Conservation (phyloP, 2,797 vertebrate genomes). For the Trachurus trachurus region DNA sequence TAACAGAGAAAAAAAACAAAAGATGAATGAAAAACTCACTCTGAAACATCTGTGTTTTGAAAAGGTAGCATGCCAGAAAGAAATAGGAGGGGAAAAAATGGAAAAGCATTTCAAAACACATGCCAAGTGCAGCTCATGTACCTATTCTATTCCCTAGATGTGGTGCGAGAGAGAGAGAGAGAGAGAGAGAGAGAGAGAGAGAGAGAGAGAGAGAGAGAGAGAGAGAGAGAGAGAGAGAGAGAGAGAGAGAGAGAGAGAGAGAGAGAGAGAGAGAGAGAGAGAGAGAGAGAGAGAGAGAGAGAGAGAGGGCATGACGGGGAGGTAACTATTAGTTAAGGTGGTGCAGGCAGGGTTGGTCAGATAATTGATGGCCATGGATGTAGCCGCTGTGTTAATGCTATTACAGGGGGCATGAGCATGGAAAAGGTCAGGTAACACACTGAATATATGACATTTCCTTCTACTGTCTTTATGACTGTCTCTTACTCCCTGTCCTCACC, state of each 20-base stretch:
- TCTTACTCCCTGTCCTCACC: conserved; percentile 14
- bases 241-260: conserved; percentile 18
- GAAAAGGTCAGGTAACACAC: conserved; percentile 80
- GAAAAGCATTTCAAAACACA: conserved; percentile 11
- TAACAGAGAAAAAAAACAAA: conserved; percentile 32
- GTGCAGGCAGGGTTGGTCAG: conserved; percentile 55
- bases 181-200: conserved; percentile 19
- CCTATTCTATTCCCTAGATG: conserved; percentile 40
- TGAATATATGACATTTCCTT: conserved; percentile 62
- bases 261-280: conserved; percentile 17
- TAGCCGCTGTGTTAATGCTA: conserved; percentile 79
- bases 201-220: conserved; percentile 19
- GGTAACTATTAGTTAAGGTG: conserved; percentile 61
- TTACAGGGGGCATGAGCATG: conserved; percentile 78
- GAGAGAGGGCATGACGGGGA: conserved; percentile 1
- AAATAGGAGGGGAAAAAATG: not conserved
- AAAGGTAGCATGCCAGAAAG: conserved; percentile 6
- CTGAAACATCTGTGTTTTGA: conserved; percentile 14
- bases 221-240: conserved; percentile 19
- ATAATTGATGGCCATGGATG: conserved; percentile 81
- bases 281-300: conserved; percentile 15
- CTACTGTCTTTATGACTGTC: conserved; percentile 43
- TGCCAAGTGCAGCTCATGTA: conserved; percentile 23
- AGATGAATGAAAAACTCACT: not conserved
- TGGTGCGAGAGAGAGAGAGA: conserved; percentile 17